Evolutionary conservation across 2,113 vertebrate genomes (phyloP).

Genomic region (Hemichromis elongatus): DNA sequence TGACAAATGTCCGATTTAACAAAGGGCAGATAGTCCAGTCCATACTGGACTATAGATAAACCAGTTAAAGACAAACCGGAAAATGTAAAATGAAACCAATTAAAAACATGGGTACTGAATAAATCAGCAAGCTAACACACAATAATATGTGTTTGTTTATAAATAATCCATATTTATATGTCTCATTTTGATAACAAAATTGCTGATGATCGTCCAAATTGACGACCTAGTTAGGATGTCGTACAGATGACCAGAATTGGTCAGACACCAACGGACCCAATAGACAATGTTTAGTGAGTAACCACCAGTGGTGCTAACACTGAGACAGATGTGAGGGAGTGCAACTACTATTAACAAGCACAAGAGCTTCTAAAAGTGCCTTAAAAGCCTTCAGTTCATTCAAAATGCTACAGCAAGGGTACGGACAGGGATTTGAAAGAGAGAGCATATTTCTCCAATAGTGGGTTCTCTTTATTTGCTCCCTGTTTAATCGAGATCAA

Average conservation of each 20-base stretch:
- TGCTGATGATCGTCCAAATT: neutral
- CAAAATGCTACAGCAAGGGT: neutral
- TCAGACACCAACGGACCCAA: neutral
- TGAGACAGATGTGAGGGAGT: neutral
- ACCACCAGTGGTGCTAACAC: neutral
- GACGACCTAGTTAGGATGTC: neutral
- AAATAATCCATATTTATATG: neutral
- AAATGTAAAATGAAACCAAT: neutral
- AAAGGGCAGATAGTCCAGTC: neutral
- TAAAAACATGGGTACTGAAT: neutral
- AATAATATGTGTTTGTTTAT: neutral
- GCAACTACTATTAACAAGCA: neutral
- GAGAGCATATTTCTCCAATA: neutral
- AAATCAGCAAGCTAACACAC: neutral
- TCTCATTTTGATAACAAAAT: neutral
- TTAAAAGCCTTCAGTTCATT: neutral
- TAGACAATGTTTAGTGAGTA: neutral
- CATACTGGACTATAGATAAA: neutral
- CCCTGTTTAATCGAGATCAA: neutral
- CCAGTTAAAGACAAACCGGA: neutral
- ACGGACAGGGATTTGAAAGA: neutral
- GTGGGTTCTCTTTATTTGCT: neutral
- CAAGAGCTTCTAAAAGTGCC: neutral
- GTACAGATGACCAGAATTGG: neutral
- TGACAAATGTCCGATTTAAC: neutral